These are phyloP conservation scores for Dasypogon diadema DNA, from an alignment of 2,888 invertebrate genomes.

Conservation along the genomic window DNA sequence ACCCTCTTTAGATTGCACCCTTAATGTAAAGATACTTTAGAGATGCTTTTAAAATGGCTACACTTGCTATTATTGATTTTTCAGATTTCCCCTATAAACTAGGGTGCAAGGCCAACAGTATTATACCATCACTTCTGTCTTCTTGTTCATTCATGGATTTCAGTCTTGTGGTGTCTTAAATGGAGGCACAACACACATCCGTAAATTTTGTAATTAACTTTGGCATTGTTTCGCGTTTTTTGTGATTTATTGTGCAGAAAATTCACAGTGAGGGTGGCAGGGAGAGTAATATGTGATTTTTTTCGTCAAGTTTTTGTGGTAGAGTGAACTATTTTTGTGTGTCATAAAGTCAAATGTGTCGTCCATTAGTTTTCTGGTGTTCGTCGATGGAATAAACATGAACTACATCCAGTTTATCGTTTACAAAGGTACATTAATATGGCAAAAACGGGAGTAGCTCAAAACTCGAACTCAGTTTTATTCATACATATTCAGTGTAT, in stretches of 20 bases:
- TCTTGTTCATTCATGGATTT: conserved; percentile 18
- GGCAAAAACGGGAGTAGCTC: too few relatives aligned
- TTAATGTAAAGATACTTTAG: neutral
- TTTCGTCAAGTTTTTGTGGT: too few relatives aligned
- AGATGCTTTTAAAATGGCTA: conserved; percentile 38
- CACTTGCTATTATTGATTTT: conserved; percentile 42
- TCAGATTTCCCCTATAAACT: conserved; percentile 42
- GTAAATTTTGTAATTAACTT: neutral
- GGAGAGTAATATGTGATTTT: too few relatives aligned
- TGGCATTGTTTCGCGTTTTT: neutral
- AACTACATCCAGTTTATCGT: too few relatives aligned
- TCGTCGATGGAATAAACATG: too few relatives aligned
- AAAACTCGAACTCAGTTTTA: too few relatives aligned
- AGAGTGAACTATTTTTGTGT: too few relatives aligned
- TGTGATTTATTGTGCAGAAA: neutral
- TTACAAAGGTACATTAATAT: too few relatives aligned
- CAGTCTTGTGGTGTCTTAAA: conserved; percentile 7
- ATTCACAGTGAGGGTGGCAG: neutral
- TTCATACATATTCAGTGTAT: too few relatives aligned
- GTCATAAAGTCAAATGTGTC: too few relatives aligned
- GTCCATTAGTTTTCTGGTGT: too few relatives aligned
- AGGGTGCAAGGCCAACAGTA: conserved; percentile 55
- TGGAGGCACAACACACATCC: neutral
- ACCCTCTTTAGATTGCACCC: conserved; percentile 24
- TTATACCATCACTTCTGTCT: conserved; percentile 43